Percentiles rank a stretch among this genome's conserved stretches.
Conservation (phyloP, 2,797 vertebrate genomes). For the Syngnathus acus region DNA sequence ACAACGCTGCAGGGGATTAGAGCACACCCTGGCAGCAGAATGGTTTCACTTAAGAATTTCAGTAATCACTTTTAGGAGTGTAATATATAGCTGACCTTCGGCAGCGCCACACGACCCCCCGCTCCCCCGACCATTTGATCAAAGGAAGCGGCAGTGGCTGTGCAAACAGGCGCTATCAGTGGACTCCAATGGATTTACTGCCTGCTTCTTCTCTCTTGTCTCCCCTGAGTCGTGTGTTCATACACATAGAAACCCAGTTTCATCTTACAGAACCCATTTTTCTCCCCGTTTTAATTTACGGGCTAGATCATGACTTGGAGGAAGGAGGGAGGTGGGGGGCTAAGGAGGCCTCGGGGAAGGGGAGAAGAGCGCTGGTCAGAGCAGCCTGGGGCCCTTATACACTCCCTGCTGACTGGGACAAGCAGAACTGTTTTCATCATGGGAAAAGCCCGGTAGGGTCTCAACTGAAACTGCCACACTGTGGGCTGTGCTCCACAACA, state of each 20-base stretch:
- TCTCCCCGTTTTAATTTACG: constrained; percentile 68
- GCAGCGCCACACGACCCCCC: constrained; percentile 78
- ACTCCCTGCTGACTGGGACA: constrained; percentile 48
- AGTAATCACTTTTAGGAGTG: constrained; percentile 84
- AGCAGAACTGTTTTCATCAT: constrained; percentile 50
- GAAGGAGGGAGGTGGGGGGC: constrained; percentile 35
- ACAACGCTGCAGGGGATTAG: constrained; percentile 77
- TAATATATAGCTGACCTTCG: constrained; percentile 84
- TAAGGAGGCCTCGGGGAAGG: constrained; percentile 41
- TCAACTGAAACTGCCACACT: constrained; percentile 58
- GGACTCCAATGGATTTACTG: constrained; percentile 77
- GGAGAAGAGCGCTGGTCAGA: constrained; percentile 38
- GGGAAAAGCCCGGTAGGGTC: constrained; percentile 61
- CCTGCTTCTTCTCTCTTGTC: constrained; percentile 79
- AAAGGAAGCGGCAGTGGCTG: constrained; percentile 77
- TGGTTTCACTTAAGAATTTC: constrained; percentile 84
- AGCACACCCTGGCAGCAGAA: constrained; percentile 79
- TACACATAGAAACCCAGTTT: constrained; percentile 68
- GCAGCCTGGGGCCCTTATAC: constrained; percentile 43
- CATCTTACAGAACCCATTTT: constrained; percentile 70
- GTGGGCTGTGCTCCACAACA: constrained; percentile 52
- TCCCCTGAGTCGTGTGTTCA: constrained; percentile 70
- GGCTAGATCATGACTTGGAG: constrained; percentile 60
- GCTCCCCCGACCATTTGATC: constrained; percentile 74
- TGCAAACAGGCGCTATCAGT: constrained; percentile 79